Base-by-base conservation (phyloP, 92 coral and sea anemone species). In the Bergia puertoricense region DNA sequence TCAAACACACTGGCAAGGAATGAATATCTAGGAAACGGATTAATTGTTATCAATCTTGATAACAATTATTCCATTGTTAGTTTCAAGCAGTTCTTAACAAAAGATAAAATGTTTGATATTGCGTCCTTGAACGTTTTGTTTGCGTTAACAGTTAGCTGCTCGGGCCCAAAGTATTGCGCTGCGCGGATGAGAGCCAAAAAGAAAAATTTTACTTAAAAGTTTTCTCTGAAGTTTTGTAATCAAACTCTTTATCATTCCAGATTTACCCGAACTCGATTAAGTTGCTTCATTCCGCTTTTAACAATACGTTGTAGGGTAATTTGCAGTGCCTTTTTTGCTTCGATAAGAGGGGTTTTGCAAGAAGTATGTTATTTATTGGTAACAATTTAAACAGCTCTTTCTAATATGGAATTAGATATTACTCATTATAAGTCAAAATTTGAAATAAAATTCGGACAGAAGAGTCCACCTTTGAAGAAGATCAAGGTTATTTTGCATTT, bases 21-120 rank as follows among this genome's bases (percentile, higher is more conserved):
- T 30, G 57, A 56, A 36, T 57, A 56, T 6, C 72, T 30, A 15
- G 73, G 72, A 80, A 57, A 80, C 71, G 30, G 50, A 40, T 38
- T 56, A 80, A 57, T 38, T 23, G 46, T 56, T 40, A 23, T 11
- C 48, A 30, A 8, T 56, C 82, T 48, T 4, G 38, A 65, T 54
- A 80, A 80, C 36, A 57, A 44, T 80, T 80, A 56, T 15, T 42
- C 36, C n/a, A 56, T 80, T 80, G 85, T 80, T 38, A 20, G 69
- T 36, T 78, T 4, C 39, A 48, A 48, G 50, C 42, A 57, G 43
- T 46, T 74, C 22, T 5, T 74, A 74, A 74, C 43, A 74, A 37
- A 42, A 30, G 44, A 37, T 36, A 74, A 74, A 40, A 40, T 38
- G 3, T 74, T 18, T 39, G 59, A 74, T 37, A 14, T 38, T 74